Conservation (phyloP, 1,140 invertebrate species). For the Meloidogyne hapla region DNA sequence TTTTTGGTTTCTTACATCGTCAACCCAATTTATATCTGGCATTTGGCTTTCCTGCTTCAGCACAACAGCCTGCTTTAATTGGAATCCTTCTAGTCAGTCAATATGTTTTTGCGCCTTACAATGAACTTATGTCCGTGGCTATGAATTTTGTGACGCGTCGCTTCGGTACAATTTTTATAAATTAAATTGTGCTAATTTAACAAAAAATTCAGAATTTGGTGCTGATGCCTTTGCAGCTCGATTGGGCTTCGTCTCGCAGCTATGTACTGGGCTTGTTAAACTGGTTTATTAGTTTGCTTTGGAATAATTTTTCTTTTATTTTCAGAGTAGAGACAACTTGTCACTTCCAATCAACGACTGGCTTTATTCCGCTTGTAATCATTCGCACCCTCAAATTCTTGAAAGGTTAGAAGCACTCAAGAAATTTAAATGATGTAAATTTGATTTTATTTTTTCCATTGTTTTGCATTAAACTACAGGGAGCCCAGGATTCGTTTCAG, state of each 20-base stretch:
- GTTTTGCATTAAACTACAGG: too few relatives aligned
- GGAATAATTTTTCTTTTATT: slow-evolving; percentile 4
- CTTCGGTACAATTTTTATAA: background rate
- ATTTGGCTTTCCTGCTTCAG: slow-evolving; percentile 70
- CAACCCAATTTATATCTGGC: slow-evolving; percentile 77
- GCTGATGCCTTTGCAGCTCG: slow-evolving; percentile 89
- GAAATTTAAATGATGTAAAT: slow-evolving; percentile 36
- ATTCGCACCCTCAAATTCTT: slow-evolving; percentile 91
- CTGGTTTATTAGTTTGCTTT: slow-evolving; percentile 82
- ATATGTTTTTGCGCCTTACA: slow-evolving; percentile 83
- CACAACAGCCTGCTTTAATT: slow-evolving; percentile 78
- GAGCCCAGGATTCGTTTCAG: too few relatives aligned
- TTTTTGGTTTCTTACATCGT: slow-evolving; percentile 83
- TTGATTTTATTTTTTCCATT: too few relatives aligned
- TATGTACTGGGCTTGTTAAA: slow-evolving; percentile 78
- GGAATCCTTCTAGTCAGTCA: slow-evolving; percentile 86
- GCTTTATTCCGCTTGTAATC: slow-evolving; percentile 78
- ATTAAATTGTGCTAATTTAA: too few relatives aligned
- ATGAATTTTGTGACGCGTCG: slow-evolving; percentile 69
- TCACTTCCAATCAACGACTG: slow-evolving; percentile 60
- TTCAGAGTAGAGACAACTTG: slow-evolving; percentile 83
- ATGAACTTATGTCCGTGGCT: slow-evolving; percentile 73
- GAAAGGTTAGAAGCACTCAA: slow-evolving; percentile 77
- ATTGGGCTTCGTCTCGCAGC: slow-evolving; percentile 74
- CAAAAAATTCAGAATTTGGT: slow-evolving; percentile 82